phyloP scores from a whole-genome alignment of 1,140 invertebrate genomes.

The Aplysia californica region DNA sequence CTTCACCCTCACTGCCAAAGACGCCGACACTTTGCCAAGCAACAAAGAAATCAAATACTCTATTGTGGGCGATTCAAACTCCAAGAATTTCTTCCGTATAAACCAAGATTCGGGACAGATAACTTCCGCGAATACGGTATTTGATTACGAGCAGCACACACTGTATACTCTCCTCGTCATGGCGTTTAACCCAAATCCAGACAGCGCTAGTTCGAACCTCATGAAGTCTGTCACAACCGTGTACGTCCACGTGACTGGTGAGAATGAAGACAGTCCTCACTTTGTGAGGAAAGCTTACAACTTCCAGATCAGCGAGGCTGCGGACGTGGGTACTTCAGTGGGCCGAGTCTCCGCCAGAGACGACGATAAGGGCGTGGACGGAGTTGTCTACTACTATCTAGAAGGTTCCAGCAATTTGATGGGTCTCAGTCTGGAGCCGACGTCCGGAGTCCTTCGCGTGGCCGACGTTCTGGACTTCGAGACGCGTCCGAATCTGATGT shows the following conservation, averaged over 20 bases:
- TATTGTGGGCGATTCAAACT: slow-evolving; percentile 70
- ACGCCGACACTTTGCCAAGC: slow-evolving; percentile 49
- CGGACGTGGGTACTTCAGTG: slow-evolving; percentile 85
- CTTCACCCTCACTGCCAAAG: slow-evolving; percentile 67
- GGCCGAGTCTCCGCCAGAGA: slow-evolving; percentile 91
- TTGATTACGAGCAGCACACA: slow-evolving; percentile 90
- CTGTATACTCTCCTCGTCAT: slow-evolving; percentile 83
- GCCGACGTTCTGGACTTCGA: slow-evolving; percentile 84
- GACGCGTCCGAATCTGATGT: slow-evolving; percentile 87
- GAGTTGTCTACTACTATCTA: slow-evolving; percentile 90
- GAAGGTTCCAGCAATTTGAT: slow-evolving; percentile 93
- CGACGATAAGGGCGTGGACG: slow-evolving; percentile 91
- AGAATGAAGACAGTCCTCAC: slow-evolving; percentile 92
- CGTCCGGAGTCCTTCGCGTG: slow-evolving; percentile 81
- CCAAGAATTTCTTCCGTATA: slow-evolving; percentile 82
- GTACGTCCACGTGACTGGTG: slow-evolving; percentile 83
- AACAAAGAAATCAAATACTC: slow-evolving; percentile 57
- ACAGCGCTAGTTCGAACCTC: slow-evolving; percentile 74
- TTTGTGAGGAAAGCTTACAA: slow-evolving; percentile 93
- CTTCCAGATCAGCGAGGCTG: slow-evolving; percentile 94
- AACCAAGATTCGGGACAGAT: slow-evolving; percentile 82
- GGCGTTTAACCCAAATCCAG: slow-evolving; percentile 86
- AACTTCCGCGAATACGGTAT: slow-evolving; percentile 72
- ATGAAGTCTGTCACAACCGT: slow-evolving; percentile 74
- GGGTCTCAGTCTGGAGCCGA: slow-evolving; percentile 88